phyloP scores from a whole-genome alignment of 2,113 vertebrate species.

The Ia io region DNA sequence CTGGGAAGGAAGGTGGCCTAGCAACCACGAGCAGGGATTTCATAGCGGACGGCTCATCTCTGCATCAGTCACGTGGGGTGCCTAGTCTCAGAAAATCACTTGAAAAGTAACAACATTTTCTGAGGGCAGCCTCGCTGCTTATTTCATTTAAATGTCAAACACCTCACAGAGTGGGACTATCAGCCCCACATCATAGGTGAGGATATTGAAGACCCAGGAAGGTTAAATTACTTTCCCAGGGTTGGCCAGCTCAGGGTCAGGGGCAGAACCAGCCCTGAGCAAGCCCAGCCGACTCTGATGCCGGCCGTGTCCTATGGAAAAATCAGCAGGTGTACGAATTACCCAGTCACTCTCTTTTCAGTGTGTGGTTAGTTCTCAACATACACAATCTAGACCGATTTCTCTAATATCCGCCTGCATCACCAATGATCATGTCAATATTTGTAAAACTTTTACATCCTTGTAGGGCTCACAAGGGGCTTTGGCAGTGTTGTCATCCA shows the following conservation, averaged over 20 bases:
- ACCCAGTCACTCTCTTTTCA: background rate
- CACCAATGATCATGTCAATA: background rate
- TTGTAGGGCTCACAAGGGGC: background rate
- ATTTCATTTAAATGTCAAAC: background rate
- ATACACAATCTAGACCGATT: background rate
- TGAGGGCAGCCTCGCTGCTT: fast-evolving
- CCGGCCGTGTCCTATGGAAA: background rate
- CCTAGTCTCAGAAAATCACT: background rate
- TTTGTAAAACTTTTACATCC: background rate
- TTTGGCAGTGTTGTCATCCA: background rate
- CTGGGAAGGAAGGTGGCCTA: background rate
- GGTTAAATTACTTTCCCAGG: background rate
- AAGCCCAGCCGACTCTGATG: background rate
- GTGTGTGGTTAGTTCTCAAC: background rate
- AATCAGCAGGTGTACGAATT: background rate
- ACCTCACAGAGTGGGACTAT: background rate
- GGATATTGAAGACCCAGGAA: background rate
- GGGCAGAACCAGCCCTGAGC: background rate
- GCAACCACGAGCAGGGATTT: fast-evolving
- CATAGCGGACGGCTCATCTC: background rate
- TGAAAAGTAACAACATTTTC: background rate
- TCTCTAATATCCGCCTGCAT: background rate
- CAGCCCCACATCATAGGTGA: fast-evolving
- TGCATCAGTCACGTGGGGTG: background rate
- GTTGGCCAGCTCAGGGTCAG: background rate